These are phyloP conservation scores for Phenganax subtilis DNA, from an alignment of 92 coral and sea anemone genomes.

Conservation along the genomic window DNA sequence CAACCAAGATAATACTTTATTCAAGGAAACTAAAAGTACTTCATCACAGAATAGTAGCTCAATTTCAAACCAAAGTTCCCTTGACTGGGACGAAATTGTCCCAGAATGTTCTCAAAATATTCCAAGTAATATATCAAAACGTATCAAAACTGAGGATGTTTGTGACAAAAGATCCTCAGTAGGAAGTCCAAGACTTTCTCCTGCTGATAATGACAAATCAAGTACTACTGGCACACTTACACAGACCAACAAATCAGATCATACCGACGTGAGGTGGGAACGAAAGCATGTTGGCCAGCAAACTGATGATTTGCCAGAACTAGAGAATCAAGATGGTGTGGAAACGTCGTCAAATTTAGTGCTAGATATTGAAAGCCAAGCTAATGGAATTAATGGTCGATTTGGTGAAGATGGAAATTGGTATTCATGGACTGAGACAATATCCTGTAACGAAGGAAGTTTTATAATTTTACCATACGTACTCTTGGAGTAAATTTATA, in stretches of 20 bases:
- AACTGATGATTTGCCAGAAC: constrained; percentile 22
- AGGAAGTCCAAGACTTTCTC: neutral
- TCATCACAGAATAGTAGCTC: neutral
- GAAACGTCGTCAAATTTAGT: constrained; percentile 36
- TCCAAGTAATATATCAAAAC: constrained; percentile 19
- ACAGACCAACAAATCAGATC: constrained; percentile 11
- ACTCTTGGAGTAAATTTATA: constrained; percentile 62
- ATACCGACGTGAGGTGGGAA: constrained; percentile 11
- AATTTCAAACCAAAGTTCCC: neutral
- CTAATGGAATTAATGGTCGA: constrained; percentile 82
- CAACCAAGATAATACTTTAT: neutral
- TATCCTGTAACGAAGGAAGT: constrained; percentile 71
- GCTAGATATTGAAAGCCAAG: constrained; percentile 63
- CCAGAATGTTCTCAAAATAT: constrained; percentile 14
- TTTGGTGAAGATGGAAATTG: constrained; percentile 77
- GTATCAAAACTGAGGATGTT: constrained; percentile 12
- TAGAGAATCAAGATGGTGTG: neutral
- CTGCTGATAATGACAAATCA: constrained; percentile 10
- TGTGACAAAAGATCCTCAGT: constrained; percentile 16
- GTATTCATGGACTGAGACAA: constrained; percentile 81
- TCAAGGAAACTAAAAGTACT: neutral
- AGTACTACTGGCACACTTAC: neutral
- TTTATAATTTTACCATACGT: constrained; percentile 83
- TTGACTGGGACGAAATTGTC: constrained; percentile 24
- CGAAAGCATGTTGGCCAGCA: constrained; percentile 24